Base-by-base conservation (phyloP, 2,888 invertebrate species). In the Diabrotica balteata region DNA sequence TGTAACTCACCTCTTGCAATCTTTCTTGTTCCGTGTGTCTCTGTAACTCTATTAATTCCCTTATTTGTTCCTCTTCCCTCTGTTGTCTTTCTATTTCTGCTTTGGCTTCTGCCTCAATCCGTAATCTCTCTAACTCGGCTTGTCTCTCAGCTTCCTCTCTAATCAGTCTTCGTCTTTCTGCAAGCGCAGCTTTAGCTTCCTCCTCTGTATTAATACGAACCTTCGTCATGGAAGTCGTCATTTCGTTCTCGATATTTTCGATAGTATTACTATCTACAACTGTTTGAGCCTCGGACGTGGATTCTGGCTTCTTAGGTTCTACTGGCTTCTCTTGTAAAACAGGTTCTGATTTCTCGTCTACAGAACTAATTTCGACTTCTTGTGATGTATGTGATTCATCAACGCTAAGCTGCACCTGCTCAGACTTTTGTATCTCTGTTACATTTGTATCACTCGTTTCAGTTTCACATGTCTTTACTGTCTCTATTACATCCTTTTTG, bases 121-220 rank as follows among this genome's bases (percentile, higher is more conserved):
- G 88, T 77, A 89, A 87, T 75, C 93, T 87, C 85, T 96, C 96
- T 59, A 92, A 85, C 83, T 96, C 95, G 2, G 96, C 96, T 84
- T 95, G 94, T 68, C 91, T 85, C 86, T 97, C 97, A 9, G 96
- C 93, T 83, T 96, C 96, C 85, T 96, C 97, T 17, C 97, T 85
- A 9, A 96, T 96, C 69, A 94, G 86, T 67, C 95, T 88, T 73
- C 97, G 86, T 70, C 95, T 88, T 86, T 97, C 97, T 0, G 97
- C 96, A 66, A 97, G 86, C 65, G 96, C 96, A 17, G 96, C 96
- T 84, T 96, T 97, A 8, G 97, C 97, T 82, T 96, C 91, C 83
- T 95, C 96, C 85, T 95, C 96, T 4, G 95, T 95, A 8, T 92
- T 94, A 75, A 95, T 94, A 75, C 90, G 86, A 45, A 86, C 86